Percentiles rank a stretch among this genome's conserved stretches.
Evolutionary conservation across 2,888 invertebrate genomes (phyloP).

Genomic region (Phengaris arion): DNA sequence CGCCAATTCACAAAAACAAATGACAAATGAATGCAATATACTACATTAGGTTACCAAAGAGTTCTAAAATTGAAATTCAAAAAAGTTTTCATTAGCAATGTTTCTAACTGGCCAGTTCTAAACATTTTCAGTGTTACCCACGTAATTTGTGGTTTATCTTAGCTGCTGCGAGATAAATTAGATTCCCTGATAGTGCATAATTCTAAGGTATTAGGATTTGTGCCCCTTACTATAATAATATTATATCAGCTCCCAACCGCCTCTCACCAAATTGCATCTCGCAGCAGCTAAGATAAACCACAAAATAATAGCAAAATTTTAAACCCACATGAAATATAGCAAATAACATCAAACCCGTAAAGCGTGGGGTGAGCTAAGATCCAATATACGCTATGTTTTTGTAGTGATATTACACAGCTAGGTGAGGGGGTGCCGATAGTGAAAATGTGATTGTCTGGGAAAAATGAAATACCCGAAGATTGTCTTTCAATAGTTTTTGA

Average conservation of each 20-base stretch:
- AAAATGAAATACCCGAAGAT: slow-evolving; percentile 1
- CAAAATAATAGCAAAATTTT: slow-evolving; percentile 6
- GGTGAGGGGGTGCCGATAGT: not conserved
- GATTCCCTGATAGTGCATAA: not conserved
- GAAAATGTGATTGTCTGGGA: slow-evolving; percentile 5
- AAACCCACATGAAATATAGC: not conserved
- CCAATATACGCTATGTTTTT: slow-evolving; percentile 10
- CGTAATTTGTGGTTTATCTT: too few relatives aligned
- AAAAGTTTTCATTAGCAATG: too few relatives aligned
- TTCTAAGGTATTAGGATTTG: not conserved
- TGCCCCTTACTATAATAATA: not conserved
- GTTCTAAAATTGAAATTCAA: too few relatives aligned
- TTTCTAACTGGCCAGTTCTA: too few relatives aligned
- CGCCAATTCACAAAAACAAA: too few relatives aligned
- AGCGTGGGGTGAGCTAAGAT: not conserved
- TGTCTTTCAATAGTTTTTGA: slow-evolving; percentile 1
- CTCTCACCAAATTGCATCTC: not conserved
- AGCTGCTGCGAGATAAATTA: too few relatives aligned
- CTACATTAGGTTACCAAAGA: too few relatives aligned
- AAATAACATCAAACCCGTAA: not conserved
- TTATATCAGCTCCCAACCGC: too few relatives aligned
- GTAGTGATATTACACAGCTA: not conserved
- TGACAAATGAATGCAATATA: too few relatives aligned
- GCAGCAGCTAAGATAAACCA: not conserved
- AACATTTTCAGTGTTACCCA: too few relatives aligned